Base-by-base conservation (phyloP, 2,888 invertebrate genomes). In the Drosophila leonis region DNA sequence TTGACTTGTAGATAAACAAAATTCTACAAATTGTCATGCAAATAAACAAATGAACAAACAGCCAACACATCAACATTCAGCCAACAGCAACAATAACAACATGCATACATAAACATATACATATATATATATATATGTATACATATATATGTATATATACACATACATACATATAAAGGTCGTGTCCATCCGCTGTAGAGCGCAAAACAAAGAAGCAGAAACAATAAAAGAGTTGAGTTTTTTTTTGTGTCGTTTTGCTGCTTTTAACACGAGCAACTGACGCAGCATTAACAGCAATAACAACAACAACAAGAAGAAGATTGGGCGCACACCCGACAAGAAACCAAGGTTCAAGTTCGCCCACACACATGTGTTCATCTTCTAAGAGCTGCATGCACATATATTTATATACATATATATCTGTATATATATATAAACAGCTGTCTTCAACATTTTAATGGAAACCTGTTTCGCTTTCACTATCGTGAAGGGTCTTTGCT, bases 1-100 rank as follows among this genome's bases (percentile, higher is more conserved):
- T 75, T 80, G 75, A 75, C 76, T 74, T 75, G 71, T 78, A 73
- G 68, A 83, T 75, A 75, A 83, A 82, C 75, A 80, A 65, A 72
- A 56, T 56, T 70, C 57, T 57, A 59, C 52, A 78, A 83, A 83
- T 81, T 86, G 83, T 68, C 75, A 75, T 71, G 64, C 75, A 82
- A 83, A 82, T 83, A 82, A 86, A 82, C 74, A 80, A 81, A 72
- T 56, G 68, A 42, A 71, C 46, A 35, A 54, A 60, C 46, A 61
- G 49, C 27, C 48, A 69, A 70, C 56, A 67, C 62, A 78, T 60
- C 29, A 69, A 62, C 37, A 68, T 27, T 27, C 8, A 75, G 35
- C 42, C 10, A 68, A 37, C 49, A 68, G 37, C 49, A 66, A n/a
- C 12, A 48, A 35, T 39, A 20, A 63, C 37, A 63, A 54, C 33